phyloP scores from a whole-genome alignment of 2,888 invertebrate genomes.

The Cetonia aurata region DNA sequence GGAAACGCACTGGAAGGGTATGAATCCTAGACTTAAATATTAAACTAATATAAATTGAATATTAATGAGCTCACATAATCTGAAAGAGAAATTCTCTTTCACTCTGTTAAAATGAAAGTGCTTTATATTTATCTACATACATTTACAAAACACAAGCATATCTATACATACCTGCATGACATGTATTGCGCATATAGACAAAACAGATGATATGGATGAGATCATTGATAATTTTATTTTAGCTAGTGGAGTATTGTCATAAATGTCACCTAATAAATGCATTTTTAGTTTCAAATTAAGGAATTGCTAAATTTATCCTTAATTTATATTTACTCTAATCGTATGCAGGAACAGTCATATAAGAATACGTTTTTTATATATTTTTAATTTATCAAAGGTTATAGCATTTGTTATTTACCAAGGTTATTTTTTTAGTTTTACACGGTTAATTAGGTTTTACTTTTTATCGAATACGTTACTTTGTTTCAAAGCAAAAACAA shows the following conservation, averaged over 20 bases:
- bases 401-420: too few species aligned
- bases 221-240: constrained; percentile 25
- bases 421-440: too few species aligned
- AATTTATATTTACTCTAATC: too few species aligned
- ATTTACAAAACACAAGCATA: too few species aligned
- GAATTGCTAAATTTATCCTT: too few species aligned
- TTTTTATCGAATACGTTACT: background rate
- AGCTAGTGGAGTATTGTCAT: too few species aligned
- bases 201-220: constrained; percentile 26
- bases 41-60: background rate
- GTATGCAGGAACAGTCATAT: too few species aligned
- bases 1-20: constrained; percentile 25
- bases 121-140: background rate
- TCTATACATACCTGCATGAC: too few species aligned
- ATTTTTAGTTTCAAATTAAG: too few species aligned
- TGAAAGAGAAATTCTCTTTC: constrained; percentile 36
- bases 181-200: background rate
- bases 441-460: background rate
- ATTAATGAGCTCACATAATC: constrained; percentile 10
- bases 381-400: too few species aligned
- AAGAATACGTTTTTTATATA: too few species aligned
- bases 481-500: background rate
- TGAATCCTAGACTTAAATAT: constrained; percentile 17
- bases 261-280: too few species aligned
- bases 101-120: constrained; percentile 31